Evolutionary conservation across 2,113 vertebrate genomes (phyloP).

Genomic region (Chamaea fasciata): DNA sequence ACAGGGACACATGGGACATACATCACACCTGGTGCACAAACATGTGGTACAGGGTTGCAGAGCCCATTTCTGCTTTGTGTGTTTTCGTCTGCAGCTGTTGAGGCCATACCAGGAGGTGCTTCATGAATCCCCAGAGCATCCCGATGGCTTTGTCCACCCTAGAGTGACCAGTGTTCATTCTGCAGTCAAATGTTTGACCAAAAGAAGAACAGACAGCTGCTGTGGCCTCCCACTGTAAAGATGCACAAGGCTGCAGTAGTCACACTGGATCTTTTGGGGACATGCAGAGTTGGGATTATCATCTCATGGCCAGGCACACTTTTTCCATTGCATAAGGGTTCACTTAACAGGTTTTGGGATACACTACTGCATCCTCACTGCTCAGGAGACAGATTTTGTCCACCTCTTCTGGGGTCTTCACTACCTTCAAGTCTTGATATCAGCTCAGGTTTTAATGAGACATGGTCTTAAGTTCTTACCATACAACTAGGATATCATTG

Average conservation of each 20-base stretch:
- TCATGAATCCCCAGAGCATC: not conserved
- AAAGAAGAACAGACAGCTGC: not conserved
- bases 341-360: rapidly evolving
- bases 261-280: not conserved
- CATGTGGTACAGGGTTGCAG: not conserved
- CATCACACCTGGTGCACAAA: rapidly evolving
- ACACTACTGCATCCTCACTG: not conserved
- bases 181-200: no score
- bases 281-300: not conserved
- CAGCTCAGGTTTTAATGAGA: not conserved
- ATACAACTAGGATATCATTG: rapidly evolving
- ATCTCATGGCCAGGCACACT: rapidly evolving
- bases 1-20: rapidly evolving
- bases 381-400: not conserved
- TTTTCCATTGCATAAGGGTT: not conserved
- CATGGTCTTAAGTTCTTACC: not conserved
- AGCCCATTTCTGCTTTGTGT: not conserved
- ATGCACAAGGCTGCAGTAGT: no score
- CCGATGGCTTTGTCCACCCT: not conserved
- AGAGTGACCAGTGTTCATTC: no score
- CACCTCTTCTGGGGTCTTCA: rapidly evolving
- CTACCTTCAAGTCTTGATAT: not conserved
- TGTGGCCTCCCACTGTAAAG: not conserved
- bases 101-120: not conserved
- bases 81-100: not conserved